Percentiles rank a stretch among this genome's conserved stretches.
Evolutionary conservation across 2,888 invertebrate species (phyloP).

Genomic region (Aleiodes testaceus): DNA sequence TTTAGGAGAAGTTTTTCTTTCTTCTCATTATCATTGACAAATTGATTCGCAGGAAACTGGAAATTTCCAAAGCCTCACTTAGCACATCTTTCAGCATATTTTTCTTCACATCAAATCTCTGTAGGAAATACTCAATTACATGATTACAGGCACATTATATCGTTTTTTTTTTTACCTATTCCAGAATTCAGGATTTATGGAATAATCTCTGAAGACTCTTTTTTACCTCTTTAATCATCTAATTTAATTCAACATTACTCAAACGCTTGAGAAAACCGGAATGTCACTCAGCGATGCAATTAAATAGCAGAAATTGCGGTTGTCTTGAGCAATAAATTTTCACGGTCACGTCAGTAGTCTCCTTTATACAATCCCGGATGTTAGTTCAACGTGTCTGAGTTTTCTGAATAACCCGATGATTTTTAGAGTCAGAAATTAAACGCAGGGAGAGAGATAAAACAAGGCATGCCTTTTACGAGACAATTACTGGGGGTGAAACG

Average conservation of each 20-base stretch:
- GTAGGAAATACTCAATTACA: constrained; percentile 15
- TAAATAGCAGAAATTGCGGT: constrained; percentile 51
- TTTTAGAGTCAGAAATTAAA: not conserved
- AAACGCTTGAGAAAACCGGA: constrained; percentile 46
- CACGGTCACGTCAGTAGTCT: constrained; percentile 5
- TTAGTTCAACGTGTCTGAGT: constrained; percentile 3
- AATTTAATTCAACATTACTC: constrained; percentile 41
- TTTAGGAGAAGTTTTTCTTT: no score
- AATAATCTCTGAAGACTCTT: not conserved
- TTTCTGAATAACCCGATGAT: constrained; percentile 1
- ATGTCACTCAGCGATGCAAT: constrained; percentile 49
- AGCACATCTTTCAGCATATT: not conserved
- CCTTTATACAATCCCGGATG: constrained; percentile 22
- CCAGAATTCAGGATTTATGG: not conserved
- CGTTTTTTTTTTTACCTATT: not conserved
- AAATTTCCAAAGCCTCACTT: not conserved
- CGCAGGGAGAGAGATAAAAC: not conserved
- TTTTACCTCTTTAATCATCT: constrained; percentile 11
- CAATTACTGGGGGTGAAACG: not conserved
- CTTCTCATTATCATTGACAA: not conserved
- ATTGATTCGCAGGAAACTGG: not conserved
- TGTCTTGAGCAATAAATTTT: constrained; percentile 54
- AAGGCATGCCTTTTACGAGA: constrained; percentile 3
- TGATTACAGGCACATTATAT: constrained; percentile 10
- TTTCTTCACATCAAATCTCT: not conserved